These are phyloP conservation scores for Brachionus plicatilis DNA, from an alignment of 1,140 invertebrate genomes.

Conservation along the genomic window DNA sequence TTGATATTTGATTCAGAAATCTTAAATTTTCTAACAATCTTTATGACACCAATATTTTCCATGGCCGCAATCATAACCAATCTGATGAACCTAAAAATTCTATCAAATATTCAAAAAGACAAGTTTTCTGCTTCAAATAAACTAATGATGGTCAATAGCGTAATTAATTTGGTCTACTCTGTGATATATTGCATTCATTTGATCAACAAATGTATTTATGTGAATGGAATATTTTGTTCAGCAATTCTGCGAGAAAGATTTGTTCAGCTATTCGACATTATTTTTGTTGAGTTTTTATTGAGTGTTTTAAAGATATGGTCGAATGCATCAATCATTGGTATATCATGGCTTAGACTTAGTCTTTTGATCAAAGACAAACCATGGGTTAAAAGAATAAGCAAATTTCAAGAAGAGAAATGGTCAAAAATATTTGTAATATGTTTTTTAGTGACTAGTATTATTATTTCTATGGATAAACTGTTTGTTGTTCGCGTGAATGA, in stretches of 20 bases:
- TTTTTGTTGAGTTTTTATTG: neutral
- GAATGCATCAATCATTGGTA: neutral
- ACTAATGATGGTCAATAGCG: neutral
- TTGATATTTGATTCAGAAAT: neutral
- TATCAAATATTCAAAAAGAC: neutral
- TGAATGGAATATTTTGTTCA: neutral
- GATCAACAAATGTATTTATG: neutral
- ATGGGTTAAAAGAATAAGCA: neutral
- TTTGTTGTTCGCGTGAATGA: neutral
- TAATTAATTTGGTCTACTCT: neutral
- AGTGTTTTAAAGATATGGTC: neutral
- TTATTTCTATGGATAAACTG: neutral
- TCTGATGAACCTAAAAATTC: neutral
- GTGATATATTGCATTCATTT: neutral
- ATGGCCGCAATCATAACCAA: neutral
- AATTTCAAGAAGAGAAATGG: neutral
- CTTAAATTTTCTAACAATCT: neutral
- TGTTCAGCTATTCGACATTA: neutral
- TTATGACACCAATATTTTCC: neutral
- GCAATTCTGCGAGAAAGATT: neutral
- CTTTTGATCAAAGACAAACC: neutral
- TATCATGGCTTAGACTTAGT: neutral
- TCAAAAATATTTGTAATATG: neutral
- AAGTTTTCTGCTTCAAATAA: neutral
- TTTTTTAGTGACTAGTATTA: neutral